These are phyloP conservation scores for Pachypsylla venusta DNA, from an alignment of 1,140 invertebrate genomes.

Conservation along the genomic window DNA sequence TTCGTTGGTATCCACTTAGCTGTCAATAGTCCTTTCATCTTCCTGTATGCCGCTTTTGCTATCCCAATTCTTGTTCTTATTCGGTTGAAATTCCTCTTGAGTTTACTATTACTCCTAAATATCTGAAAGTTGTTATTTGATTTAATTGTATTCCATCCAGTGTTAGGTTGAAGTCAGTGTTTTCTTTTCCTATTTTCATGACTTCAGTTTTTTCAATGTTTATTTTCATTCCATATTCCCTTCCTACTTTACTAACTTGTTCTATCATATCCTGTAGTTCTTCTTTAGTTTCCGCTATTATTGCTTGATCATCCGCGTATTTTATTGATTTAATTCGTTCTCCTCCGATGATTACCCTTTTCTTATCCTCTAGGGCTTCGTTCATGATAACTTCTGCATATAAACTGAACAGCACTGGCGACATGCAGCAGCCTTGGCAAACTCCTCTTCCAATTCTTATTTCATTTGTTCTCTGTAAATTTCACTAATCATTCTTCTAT, in stretches of 20 bases:
- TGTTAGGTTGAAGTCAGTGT: background rate
- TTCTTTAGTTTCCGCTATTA: slow-evolving; percentile 5
- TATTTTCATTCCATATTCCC: background rate
- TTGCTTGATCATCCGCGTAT: slow-evolving; percentile 5
- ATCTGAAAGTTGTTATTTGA: too few species aligned
- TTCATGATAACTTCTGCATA: slow-evolving; percentile 19
- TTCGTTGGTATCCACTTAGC: too few species aligned
- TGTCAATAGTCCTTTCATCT: too few species aligned
- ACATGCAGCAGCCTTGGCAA: slow-evolving; percentile 26
- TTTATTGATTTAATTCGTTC: background rate
- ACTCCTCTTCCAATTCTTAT: slow-evolving; percentile 22
- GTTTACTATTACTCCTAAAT: too few species aligned
- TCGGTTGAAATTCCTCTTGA: too few species aligned
- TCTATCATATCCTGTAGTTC: background rate
- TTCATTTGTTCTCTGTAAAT: slow-evolving; percentile 14
- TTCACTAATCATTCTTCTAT: background rate
- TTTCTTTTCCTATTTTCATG: background rate
- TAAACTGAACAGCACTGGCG: slow-evolving; percentile 27
- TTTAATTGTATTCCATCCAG: too few species aligned
- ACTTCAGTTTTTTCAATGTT: background rate
- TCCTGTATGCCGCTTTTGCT: too few species aligned
- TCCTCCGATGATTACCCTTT: background rate
- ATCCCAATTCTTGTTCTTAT: too few species aligned
- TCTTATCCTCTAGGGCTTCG: slow-evolving; percentile 12
- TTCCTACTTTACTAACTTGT: background rate